These are phyloP conservation scores for Eleutherodactylus coqui DNA, from an alignment of 2,797 vertebrate genomes.

Conservation along the genomic window DNA sequence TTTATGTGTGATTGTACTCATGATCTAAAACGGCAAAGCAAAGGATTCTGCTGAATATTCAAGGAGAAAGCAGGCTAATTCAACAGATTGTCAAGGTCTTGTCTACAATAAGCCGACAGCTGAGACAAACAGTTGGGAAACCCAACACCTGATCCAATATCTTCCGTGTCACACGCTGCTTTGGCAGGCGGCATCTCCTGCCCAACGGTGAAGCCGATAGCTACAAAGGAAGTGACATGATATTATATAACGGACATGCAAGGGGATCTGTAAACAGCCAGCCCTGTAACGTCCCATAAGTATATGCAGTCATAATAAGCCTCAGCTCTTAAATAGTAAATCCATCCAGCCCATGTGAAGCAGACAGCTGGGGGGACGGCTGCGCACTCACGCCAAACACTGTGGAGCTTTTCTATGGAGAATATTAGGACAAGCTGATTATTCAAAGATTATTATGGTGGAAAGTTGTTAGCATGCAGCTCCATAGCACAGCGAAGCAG, in stretches of 20 bases:
- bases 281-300: background rate
- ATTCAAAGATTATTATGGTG: background rate
- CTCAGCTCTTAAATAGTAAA: background rate
- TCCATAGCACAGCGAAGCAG: background rate
- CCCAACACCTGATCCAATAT: constrained; percentile 38
- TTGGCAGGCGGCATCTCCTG: constrained; percentile 24
- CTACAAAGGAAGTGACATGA: constrained; percentile 34
- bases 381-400: background rate
- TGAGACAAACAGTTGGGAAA: constrained; percentile 45
- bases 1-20: background rate
- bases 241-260: constrained; percentile 12
- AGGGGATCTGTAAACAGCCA: background rate
- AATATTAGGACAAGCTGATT: background rate
- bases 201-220: constrained; percentile 31
- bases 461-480: no score
- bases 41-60: background rate
- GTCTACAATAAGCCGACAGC: constrained; percentile 28
- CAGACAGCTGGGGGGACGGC: background rate
- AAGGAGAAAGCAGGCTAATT: background rate
- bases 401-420: background rate
- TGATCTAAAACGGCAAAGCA: background rate
- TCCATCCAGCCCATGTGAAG: no score
- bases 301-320: background rate
- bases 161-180: constrained; percentile 18
- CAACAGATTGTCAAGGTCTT: constrained; percentile 31